phyloP scores from a whole-genome alignment of 2,113 vertebrate species.

The Brachyhypopomus gauderio region DNA sequence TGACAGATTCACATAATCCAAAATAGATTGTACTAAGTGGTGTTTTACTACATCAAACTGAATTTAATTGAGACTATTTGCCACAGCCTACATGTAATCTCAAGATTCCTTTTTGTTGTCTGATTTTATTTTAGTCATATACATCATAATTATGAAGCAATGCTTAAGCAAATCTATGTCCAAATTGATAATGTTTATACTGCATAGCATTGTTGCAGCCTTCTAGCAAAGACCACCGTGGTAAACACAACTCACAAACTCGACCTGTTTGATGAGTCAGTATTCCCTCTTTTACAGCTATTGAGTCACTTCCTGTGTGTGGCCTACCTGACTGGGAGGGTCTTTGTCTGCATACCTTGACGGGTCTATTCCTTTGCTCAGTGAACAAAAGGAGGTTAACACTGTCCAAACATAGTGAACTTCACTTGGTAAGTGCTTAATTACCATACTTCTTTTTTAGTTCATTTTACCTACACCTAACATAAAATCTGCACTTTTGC shows the following conservation, averaged over 20 bases:
- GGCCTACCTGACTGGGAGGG: constrained; percentile 19
- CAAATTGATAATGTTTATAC: no score
- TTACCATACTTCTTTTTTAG: neutral
- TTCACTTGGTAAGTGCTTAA: constrained; percentile 25
- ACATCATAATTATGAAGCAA: no score
- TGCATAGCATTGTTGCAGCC: no score
- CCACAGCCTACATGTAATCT: no score
- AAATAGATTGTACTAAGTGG: no score
- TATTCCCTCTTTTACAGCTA: neutral
- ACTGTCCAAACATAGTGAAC: neutral
- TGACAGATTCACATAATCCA: no score
- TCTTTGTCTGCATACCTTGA: constrained; percentile 39
- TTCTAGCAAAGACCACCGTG: neutral
- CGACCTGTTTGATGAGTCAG: neutral
- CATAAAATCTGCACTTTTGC: neutral
- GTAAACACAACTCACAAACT: neutral
- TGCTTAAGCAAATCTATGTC: no score
- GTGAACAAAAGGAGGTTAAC: constrained; percentile 7
- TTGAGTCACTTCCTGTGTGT: constrained; percentile 26
- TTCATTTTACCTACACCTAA: neutral
- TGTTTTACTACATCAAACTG: no score
- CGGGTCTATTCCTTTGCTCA: constrained; percentile 26
- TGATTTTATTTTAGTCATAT: no score
- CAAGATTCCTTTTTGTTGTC: no score
- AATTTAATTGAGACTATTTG: no score